A percentile compares a stretch with the other conserved stretches of the same genome.
phyloP scores from a whole-genome alignment of 1,140 invertebrate species.

The Bombus sylvicola region DNA sequence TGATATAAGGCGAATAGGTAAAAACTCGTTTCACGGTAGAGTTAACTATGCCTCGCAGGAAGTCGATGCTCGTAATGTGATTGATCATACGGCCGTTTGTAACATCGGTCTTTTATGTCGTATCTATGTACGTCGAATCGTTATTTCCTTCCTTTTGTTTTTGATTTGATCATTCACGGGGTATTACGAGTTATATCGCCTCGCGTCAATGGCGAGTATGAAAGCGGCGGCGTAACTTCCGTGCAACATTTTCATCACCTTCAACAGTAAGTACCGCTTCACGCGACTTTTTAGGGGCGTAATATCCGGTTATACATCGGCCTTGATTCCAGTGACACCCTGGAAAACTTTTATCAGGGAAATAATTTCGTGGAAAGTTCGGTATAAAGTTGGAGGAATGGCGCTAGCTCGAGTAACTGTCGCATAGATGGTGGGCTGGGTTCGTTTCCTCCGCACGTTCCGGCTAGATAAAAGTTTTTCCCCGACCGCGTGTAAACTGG shows the following conservation, averaged over 20 bases:
- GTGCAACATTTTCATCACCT: conserved; percentile 21
- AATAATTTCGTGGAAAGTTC: conserved; percentile 67
- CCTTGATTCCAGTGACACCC: conserved; percentile 59
- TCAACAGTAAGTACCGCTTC: conserved; percentile 33
- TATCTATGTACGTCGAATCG: not conserved
- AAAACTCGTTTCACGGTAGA: not conserved
- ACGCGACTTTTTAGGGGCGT: conserved; percentile 46
- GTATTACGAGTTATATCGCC: not conserved
- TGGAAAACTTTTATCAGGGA: conserved; percentile 66
- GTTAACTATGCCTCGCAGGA: not conserved
- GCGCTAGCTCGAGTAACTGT: conserved; percentile 41
- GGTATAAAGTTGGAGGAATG: conserved; percentile 50
- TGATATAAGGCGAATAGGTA: not conserved
- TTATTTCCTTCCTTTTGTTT: not conserved
- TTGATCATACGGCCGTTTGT: not conserved
- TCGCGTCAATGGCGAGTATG: not conserved
- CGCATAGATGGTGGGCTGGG: conserved; percentile 3
- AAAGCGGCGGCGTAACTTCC: not conserved
- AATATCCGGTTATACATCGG: conserved; percentile 68
- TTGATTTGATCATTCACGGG: not conserved
- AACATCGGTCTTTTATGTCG: too few relatives aligned
- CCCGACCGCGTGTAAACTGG: conserved; percentile 57
- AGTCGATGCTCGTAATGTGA: not conserved
- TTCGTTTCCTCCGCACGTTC: conserved; percentile 53
- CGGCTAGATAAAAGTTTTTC: conserved; percentile 55